Conservation (phyloP, 2,888 invertebrate species). For the Dyspetes luteomarginatus region DNA sequence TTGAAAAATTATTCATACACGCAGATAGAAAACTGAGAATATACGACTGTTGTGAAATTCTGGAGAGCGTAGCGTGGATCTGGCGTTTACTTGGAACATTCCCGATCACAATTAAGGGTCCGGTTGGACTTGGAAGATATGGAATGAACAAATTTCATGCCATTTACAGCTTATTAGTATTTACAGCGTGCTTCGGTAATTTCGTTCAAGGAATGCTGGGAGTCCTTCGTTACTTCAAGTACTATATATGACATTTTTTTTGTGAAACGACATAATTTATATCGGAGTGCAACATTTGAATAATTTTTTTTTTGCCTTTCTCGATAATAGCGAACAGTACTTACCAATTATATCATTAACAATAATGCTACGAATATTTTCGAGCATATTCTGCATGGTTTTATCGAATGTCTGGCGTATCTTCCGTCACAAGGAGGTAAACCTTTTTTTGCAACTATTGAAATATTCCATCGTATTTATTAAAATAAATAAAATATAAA, state of each 20-base stretch:
- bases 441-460: neutral
- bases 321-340: neutral
- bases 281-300: neutral
- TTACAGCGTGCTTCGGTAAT: slow-evolving; percentile 15
- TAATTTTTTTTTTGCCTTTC: neutral
- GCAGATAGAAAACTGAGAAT: slow-evolving; percentile 4
- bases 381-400: slow-evolving; percentile 37
- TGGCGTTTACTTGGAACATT: slow-evolving; percentile 53
- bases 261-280: neutral
- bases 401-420: slow-evolving; percentile 41
- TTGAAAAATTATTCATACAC: neutral
- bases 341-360: slow-evolving; percentile 3
- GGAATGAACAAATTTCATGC: slow-evolving; percentile 21
- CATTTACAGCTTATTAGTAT: slow-evolving; percentile 19
- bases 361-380: neutral
- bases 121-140: slow-evolving; percentile 37
- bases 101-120: slow-evolving; percentile 44
- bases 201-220: neutral
- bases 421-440: slow-evolving; percentile 48
- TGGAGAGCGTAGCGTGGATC: slow-evolving; percentile 54
- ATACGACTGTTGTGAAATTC: slow-evolving; percentile 36
- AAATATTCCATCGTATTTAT: neutral
- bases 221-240: neutral
- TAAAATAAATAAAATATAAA: neutral
- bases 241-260: neutral